Evolutionary conservation across 1,140 invertebrate species (phyloP).

Genomic region (Drosophila ercepeae): DNA sequence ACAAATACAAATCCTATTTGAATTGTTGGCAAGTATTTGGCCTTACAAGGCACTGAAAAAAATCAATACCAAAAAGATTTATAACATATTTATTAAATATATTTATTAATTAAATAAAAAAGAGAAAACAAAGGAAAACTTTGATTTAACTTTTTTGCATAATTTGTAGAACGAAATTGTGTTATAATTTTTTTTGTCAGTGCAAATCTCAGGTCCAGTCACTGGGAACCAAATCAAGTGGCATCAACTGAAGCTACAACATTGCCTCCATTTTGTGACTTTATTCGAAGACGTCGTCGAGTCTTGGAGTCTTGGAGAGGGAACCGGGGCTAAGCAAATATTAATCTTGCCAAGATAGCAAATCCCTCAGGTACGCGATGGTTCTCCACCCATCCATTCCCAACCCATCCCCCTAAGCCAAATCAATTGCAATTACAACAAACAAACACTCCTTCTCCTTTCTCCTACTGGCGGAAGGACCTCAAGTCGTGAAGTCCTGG

Average conservation of each 20-base stretch:
- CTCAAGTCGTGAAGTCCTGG: neutral
- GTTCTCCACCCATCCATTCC: neutral
- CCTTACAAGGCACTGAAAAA: neutral
- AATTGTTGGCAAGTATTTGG: slow-evolving; percentile 29
- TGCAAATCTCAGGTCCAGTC: neutral
- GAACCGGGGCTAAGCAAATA: slow-evolving; percentile 28
- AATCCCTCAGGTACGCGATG: slow-evolving; percentile 24
- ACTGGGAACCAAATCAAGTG: neutral
- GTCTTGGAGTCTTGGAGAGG: too few species aligned
- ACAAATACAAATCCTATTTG: slow-evolving; percentile 57
- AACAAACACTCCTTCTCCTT: slow-evolving; percentile 41
- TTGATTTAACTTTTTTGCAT: too few species aligned
- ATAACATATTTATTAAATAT: neutral
- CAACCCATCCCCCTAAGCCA: neutral
- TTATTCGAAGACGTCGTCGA: neutral
- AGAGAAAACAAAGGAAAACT: too few species aligned
- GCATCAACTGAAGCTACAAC: slow-evolving; percentile 1
- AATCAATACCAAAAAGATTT: neutral
- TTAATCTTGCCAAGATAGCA: slow-evolving; percentile 39
- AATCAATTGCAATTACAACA: slow-evolving; percentile 59
- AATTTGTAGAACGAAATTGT: too few species aligned
- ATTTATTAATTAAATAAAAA: neutral
- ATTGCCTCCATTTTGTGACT: slow-evolving; percentile 2
- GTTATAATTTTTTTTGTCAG: neutral
- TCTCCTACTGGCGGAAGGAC: too few species aligned